Base-by-base conservation (phyloP, 1,140 invertebrate species). In the Cardiocondyla obscurior region DNA sequence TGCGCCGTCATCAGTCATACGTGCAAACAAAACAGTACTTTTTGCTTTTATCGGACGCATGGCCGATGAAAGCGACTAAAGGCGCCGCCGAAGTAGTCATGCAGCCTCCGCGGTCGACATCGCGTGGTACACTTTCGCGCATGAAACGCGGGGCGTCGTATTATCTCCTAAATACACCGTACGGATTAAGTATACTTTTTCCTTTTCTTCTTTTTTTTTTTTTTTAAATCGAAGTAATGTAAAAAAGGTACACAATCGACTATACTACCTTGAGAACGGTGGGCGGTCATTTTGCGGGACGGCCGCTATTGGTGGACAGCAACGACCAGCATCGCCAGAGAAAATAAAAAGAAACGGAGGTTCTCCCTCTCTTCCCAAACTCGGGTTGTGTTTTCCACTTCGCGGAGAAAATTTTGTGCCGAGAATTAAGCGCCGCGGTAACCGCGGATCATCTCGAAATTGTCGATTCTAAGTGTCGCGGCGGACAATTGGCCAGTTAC, bases 271-370 rank as follows among this genome's bases (percentile, higher is more conserved):
- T 87, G 84, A 85, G 84, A 86, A 87, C 85, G 77, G 88, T 88
- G 85, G 87, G 86, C 87, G 84, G 87, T 89, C 85, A 85, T 76
- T 90, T 90, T 85, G 85, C 88, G 91, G 90, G 90, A 93, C 91
- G 91, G 92, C 90, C 92, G 92, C 91, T 92, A 92, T 92, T 83
- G 90, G 74, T 93, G 90, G 90, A 92, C 84, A 94, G 93, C 93
- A 94, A 94, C 93, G 93, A 93, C 93, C 93, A 94, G 93, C 93
- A 94, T 94, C 93, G 92, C 93, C 93, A 92, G 91, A 88, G 92
- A 90, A 90, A 87, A 88, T 89, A 46, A n/a, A n/a, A n/a, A n/a
- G n/a, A n/a, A n/a, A n/a, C n/a, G 85, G 69, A 84, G 49, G 73
- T 82, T 81, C 72, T 62, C 62, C 28, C 42, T 36, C 30, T 67